Conservation (phyloP, 2,888 invertebrate genomes). For the Drosophila mimetica region DNA sequence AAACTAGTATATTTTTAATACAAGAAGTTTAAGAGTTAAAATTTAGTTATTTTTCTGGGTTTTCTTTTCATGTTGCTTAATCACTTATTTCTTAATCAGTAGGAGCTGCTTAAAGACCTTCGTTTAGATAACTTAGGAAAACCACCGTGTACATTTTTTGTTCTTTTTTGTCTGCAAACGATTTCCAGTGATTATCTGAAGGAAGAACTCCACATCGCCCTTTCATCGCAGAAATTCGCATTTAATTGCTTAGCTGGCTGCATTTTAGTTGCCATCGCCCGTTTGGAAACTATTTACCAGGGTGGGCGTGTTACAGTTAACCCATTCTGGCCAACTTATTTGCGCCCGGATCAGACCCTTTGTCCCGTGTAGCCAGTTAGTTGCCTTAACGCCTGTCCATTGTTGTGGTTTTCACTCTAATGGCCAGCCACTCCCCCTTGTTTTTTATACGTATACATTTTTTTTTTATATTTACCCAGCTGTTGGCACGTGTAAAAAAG, state of each 20-base stretch:
- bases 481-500: constrained; percentile 8
- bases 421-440: not conserved
- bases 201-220: not conserved
- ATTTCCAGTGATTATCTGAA: not conserved
- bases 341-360: constrained; percentile 28
- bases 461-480: not conserved
- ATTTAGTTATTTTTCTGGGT: no score
- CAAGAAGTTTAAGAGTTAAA: no score
- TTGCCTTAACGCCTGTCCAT: constrained; percentile 29
- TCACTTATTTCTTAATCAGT: no score
- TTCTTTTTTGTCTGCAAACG: no score
- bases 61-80: no score
- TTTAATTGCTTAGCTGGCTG: constrained; percentile 20
- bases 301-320: constrained; percentile 4
- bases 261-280: constrained; percentile 11
- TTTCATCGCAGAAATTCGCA: not conserved
- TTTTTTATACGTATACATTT: not conserved
- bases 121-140: no score
- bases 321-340: constrained; percentile 29
- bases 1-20: no score
- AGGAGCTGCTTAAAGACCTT: no score
- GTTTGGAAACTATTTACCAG: constrained; percentile 3
- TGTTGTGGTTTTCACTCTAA: constrained; percentile 25
- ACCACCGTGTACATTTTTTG: no score
- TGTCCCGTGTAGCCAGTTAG: constrained; percentile 30